Percentiles rank a stretch among this genome's conserved stretches.
Conservation (phyloP, 2,888 invertebrate species). For the Callyntrura sp. region DNA sequence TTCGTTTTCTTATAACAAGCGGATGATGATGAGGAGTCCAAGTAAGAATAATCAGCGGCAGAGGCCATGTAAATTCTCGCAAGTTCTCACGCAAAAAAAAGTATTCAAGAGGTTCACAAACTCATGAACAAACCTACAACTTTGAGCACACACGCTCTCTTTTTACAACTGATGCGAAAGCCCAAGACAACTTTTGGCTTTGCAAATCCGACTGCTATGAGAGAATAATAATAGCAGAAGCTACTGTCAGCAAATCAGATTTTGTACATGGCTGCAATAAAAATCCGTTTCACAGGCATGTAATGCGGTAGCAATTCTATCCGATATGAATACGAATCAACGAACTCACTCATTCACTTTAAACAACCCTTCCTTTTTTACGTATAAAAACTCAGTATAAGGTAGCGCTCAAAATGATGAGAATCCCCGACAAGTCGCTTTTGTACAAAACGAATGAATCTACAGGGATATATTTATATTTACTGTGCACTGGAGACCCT, state of each 20-base stretch:
- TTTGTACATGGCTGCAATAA: neutral
- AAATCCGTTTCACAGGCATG: slow-evolving; percentile 6
- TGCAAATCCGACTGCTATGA: slow-evolving; percentile 4
- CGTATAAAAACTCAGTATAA: neutral
- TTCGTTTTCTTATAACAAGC: slow-evolving; percentile 64
- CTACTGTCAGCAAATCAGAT: slow-evolving; percentile 8
- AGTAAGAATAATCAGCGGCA: slow-evolving; percentile 66
- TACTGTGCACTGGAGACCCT: slow-evolving; percentile 68
- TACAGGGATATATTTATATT: slow-evolving; percentile 53
- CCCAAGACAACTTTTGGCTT: slow-evolving; percentile 17
- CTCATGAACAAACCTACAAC: slow-evolving; percentile 35
- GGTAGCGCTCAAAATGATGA: neutral
- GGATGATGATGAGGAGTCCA: slow-evolving; percentile 57
- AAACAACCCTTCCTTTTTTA: neutral
- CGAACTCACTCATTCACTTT: slow-evolving; percentile 39
- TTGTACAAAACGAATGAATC: slow-evolving; percentile 32
- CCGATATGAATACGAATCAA: slow-evolving; percentile 42
- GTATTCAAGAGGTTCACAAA: slow-evolving; percentile 62
- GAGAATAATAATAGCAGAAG: neutral
- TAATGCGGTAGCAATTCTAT: neutral
- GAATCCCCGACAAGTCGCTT: neutral
- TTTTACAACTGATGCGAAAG: neutral
- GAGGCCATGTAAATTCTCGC: slow-evolving; percentile 60
- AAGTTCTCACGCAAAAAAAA: slow-evolving; percentile 52
- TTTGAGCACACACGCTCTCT: slow-evolving; percentile 3